A percentile compares a stretch with the other conserved stretches of the same genome.
These are phyloP conservation scores for Orthosia incerta DNA, from an alignment of 2,888 invertebrate species.

Conservation along the genomic window DNA sequence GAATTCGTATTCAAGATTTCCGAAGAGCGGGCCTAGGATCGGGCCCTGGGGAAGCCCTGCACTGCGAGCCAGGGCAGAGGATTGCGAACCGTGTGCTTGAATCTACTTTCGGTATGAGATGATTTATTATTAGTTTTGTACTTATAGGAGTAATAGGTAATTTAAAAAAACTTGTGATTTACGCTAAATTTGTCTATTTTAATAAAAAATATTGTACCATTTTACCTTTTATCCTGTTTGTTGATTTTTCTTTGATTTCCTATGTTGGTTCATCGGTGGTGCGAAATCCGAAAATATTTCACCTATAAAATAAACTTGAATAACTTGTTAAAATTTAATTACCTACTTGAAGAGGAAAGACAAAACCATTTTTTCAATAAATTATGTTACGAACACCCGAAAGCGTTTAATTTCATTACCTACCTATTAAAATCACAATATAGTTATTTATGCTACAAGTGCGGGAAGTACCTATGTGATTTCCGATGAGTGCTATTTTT, in stretches of 20 bases:
- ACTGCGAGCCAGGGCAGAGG: background rate
- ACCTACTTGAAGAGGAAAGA: constrained; percentile 24
- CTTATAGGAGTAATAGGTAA: background rate
- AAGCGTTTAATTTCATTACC: constrained; percentile 24
- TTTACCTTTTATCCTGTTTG: background rate
- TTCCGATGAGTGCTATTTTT: too few relatives aligned
- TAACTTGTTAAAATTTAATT: constrained; percentile 1
- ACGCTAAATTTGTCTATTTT: constrained; percentile 2
- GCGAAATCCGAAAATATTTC: background rate
- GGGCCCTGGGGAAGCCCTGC: constrained; percentile 8
- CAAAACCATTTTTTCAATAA: constrained; percentile 45
- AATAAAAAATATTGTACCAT: constrained; percentile 14
- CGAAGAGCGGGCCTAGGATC: constrained; percentile 16
- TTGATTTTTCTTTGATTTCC: background rate
- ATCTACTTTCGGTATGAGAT: background rate
- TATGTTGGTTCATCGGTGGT: background rate
- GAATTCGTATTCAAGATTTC: background rate
- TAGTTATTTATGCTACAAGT: too few relatives aligned
- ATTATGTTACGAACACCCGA: constrained; percentile 21
- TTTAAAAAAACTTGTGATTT: constrained; percentile 23
- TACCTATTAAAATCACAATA: too few relatives aligned
- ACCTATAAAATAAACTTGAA: background rate
- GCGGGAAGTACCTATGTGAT: too few relatives aligned
- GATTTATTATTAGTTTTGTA: background rate
- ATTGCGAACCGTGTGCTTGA: background rate